These are phyloP conservation scores for Oeneis ivallda DNA, from an alignment of 2,888 invertebrate species.

Conservation along the genomic window DNA sequence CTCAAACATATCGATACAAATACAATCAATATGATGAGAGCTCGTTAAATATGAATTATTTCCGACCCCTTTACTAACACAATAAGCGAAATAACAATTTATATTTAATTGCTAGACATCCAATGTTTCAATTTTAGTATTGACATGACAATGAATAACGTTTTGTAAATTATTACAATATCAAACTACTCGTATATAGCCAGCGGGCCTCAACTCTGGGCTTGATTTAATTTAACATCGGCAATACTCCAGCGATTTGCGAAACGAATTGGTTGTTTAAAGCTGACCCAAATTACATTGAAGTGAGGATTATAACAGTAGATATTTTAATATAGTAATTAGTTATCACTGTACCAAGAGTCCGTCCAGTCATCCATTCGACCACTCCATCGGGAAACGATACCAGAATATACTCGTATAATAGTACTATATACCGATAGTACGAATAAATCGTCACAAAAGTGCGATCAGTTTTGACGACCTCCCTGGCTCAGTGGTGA, in stretches of 20 bases:
- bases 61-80: background rate
- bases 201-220: background rate
- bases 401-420: too few relatives aligned
- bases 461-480: too few relatives aligned
- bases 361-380: background rate
- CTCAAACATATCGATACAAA: background rate
- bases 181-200: background rate
- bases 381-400: too few relatives aligned
- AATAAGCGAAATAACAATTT: background rate
- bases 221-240: conserved; percentile 27
- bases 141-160: conserved; percentile 11
- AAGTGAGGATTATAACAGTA: conserved; percentile 9
- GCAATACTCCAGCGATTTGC: conserved; percentile 24
- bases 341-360: conserved; percentile 7
- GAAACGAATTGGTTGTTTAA: conserved; percentile 30
- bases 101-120: background rate
- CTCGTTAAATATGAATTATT: background rate
- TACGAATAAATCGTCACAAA: too few relatives aligned
- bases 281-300: conserved; percentile 22
- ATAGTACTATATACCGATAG: too few relatives aligned
- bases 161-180: conserved; percentile 5
- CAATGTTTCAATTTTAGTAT: conserved; percentile 12
- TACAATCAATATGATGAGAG: conserved; percentile 6
- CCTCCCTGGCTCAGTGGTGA: too few relatives aligned
- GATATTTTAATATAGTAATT: conserved; percentile 8